Base-by-base conservation (phyloP, 2,888 invertebrate genomes). In the Sphinx pinastri region DNA sequence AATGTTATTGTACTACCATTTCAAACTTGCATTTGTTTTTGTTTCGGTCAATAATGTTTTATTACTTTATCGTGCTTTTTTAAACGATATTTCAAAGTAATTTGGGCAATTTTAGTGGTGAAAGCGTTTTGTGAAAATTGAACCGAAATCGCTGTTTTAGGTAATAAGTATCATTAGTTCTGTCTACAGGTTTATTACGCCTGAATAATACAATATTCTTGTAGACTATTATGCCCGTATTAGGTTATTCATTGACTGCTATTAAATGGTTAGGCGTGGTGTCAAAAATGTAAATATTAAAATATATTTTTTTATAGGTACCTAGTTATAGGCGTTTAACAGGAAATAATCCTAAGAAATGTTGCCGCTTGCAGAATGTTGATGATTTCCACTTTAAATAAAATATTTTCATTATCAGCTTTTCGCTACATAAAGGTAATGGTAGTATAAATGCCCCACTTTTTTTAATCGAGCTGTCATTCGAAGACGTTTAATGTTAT, bases 61-160 rank as follows among this genome's bases (percentile, higher is more conserved):
- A 88, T 88, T 80, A 82, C 80, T 75, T 81, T 81, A 82, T 89
- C 89, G 89, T 88, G 89, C 82, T 83, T 69, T 73, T 72, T 68
- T 71, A 74, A 76, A 68, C 72, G 74, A 69, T 71, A 66, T 68
- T 72, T 71, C 25, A 69, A 68, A 59, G 70, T 59, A 69, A 73
- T 75, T 72, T 74, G 58, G 70, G 71, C 73, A 67, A 72, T 70
- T 74, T 71, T 68, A 45, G 51, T 67, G 67, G 76, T 72, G 75
- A 77, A 76, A 78, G 77, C 75, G 69, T 75, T 70, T 78, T 70
- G 77, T 75, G 70, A 69, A 69, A 71, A 72, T 73, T 71, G 74
- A 72, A 74, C 78, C 76, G 77, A 73, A 79, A 77, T 77, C 47
- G 66, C 63, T 68, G 67, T 68, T 55, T 71, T 45, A 63, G 25